Conservation (phyloP, 1,140 invertebrate species). For the Streblospio benedicti region DNA sequence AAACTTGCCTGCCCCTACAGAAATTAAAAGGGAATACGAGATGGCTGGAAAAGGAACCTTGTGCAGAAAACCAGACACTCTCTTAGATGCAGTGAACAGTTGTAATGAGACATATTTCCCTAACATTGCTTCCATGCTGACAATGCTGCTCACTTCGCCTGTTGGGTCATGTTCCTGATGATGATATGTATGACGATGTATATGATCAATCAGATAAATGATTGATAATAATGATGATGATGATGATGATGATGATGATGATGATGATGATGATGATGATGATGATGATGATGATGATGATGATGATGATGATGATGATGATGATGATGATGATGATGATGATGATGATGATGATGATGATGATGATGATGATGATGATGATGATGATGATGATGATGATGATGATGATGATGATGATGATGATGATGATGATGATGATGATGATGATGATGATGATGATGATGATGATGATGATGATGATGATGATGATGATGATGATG, state of each 20-base stretch:
- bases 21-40: too few species aligned
- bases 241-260: constrained; percentile 7
- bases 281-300: constrained; percentile 7
- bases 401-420: constrained; percentile 4
- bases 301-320: constrained; percentile 5
- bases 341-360: neutral
- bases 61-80: too few species aligned
- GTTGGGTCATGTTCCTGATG: too few species aligned
- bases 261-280: constrained; percentile 8
- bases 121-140: too few species aligned
- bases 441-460: neutral
- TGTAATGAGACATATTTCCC: too few species aligned
- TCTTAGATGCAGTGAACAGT: too few species aligned
- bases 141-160: too few species aligned
- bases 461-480: neutral
- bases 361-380: neutral
- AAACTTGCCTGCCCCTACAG: too few species aligned
- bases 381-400: constrained; percentile 7
- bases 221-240: constrained; percentile 6
- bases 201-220: too few species aligned
- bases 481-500: neutral
- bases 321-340: neutral
- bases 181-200: too few species aligned
- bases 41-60: too few species aligned
- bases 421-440: neutral